phyloP scores from a whole-genome alignment of 2,888 invertebrate species.

The Drosophila anceps region DNA sequence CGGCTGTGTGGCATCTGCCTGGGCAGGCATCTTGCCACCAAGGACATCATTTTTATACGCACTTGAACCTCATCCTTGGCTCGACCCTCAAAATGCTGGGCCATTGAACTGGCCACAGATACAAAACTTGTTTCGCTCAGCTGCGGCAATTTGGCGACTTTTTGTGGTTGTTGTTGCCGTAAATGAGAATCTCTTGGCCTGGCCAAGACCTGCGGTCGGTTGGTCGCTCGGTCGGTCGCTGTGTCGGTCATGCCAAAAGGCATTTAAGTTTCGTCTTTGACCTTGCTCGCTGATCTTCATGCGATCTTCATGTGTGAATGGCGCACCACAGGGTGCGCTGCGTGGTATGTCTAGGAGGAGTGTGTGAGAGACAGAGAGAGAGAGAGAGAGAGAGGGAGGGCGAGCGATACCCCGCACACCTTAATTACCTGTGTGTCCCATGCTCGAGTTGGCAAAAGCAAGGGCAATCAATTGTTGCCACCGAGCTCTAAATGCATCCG shows the following conservation, averaged over 20 bases:
- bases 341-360: background rate
- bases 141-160: slow-evolving; percentile 59
- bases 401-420: slow-evolving; percentile 31
- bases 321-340: slow-evolving; percentile 69
- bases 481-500: slow-evolving; percentile 72
- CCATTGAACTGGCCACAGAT: slow-evolving; percentile 72
- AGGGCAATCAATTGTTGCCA: slow-evolving; percentile 77
- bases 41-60: slow-evolving; percentile 64
- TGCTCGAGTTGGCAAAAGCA: slow-evolving; percentile 80
- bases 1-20: slow-evolving; percentile 17
- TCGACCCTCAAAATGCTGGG: slow-evolving; percentile 67
- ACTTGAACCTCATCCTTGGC: slow-evolving; percentile 64
- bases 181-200: slow-evolving; percentile 27
- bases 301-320: slow-evolving; percentile 75
- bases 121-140: slow-evolving; percentile 67
- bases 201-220: slow-evolving; percentile 56
- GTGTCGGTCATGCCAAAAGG: slow-evolving; percentile 65
- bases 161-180: slow-evolving; percentile 39
- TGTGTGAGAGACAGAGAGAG: background rate
- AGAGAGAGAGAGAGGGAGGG: background rate
- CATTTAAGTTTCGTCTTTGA: slow-evolving; percentile 66
- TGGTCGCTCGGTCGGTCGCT: slow-evolving; percentile 35
- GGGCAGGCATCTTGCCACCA: slow-evolving; percentile 66
- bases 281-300: slow-evolving; percentile 67
- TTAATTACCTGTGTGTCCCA: slow-evolving; percentile 63